These are phyloP conservation scores for Melinaea menophilus DNA, from an alignment of 2,888 invertebrate species.

Conservation along the genomic window DNA sequence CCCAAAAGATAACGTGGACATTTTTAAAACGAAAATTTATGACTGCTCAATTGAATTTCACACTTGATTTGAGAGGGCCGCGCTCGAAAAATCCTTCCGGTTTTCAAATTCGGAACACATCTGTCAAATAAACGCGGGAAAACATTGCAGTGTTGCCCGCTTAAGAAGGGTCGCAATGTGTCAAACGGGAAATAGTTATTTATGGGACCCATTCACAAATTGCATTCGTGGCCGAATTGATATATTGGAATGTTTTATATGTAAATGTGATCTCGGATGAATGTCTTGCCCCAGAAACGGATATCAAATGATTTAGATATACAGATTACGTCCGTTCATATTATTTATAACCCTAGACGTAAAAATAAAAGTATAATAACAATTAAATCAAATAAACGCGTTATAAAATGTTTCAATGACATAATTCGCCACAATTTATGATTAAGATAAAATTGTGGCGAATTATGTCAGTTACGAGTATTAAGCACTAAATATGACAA, in stretches of 20 bases:
- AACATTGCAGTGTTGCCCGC: conserved; percentile 57
- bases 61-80: conserved; percentile 68
- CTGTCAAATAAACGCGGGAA: conserved; percentile 72
- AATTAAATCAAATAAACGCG: neutral
- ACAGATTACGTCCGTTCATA: conserved; percentile 25
- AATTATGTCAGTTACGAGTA: too few relatives aligned
- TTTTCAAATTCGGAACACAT: conserved; percentile 66
- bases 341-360: neutral
- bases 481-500: too few relatives aligned
- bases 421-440: too few relatives aligned
- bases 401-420: too few relatives aligned
- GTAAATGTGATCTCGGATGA: conserved; percentile 70
- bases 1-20: conserved; percentile 44
- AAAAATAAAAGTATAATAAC: neutral
- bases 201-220: conserved; percentile 75
- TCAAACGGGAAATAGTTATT: conserved; percentile 76
- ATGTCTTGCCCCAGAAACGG: conserved; percentile 68
- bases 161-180: conserved; percentile 66
- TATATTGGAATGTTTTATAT: conserved; percentile 77
- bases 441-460: too few relatives aligned
- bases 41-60: conserved; percentile 73
- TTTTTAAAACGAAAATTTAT: conserved; percentile 70
- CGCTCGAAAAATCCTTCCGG: conserved; percentile 66
- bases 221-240: conserved; percentile 75
- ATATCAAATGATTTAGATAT: conserved; percentile 60